Evolutionary conservation across 2,888 invertebrate genomes (phyloP).

Genomic region (Hofmannophila pseudospretella): DNA sequence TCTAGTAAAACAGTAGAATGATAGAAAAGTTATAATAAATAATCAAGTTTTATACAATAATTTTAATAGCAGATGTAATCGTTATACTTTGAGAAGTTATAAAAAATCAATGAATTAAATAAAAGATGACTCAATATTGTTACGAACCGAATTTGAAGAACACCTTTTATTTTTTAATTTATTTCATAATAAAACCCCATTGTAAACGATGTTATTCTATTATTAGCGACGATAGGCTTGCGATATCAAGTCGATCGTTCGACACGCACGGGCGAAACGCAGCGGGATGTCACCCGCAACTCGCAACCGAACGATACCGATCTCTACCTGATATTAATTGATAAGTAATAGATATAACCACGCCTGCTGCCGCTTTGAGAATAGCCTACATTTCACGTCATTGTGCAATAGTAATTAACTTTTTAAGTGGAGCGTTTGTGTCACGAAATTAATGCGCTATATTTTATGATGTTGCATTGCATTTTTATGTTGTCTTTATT

Average conservation of each 20-base stretch:
- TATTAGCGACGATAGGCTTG: conserved; percentile 14
- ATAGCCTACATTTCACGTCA: conserved; percentile 24
- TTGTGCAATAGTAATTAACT: conserved; percentile 32
- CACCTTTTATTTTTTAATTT: too few species aligned
- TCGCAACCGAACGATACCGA: conserved; percentile 23
- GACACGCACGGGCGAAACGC: conserved; percentile 15
- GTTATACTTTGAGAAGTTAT: too few species aligned
- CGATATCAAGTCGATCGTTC: conserved; percentile 20
- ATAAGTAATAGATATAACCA: conserved; percentile 26
- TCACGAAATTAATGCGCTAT: not conserved
- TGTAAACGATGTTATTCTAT: conserved; percentile 12
- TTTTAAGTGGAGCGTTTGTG: conserved; percentile 22
- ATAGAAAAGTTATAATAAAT: too few species aligned
- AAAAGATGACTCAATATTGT: too few species aligned
- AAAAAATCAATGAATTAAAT: too few species aligned
- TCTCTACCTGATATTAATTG: conserved; percentile 40
- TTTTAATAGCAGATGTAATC: too few species aligned
- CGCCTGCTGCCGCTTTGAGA: conserved; percentile 18
- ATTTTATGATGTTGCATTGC: conserved; percentile 21
- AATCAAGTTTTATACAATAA: too few species aligned
- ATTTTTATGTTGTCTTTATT: conserved; percentile 20
- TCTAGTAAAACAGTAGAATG: too few species aligned
- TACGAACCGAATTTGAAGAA: too few species aligned
- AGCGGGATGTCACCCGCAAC: conserved; percentile 11
- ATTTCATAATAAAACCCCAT: conserved; percentile 6